Evolutionary conservation across 37 sponge, comb jelly and placozoan genomes (phyloP), one percentile per base, ranked within the genome.

Genomic region (Amphimedon queenslandica): DNA sequence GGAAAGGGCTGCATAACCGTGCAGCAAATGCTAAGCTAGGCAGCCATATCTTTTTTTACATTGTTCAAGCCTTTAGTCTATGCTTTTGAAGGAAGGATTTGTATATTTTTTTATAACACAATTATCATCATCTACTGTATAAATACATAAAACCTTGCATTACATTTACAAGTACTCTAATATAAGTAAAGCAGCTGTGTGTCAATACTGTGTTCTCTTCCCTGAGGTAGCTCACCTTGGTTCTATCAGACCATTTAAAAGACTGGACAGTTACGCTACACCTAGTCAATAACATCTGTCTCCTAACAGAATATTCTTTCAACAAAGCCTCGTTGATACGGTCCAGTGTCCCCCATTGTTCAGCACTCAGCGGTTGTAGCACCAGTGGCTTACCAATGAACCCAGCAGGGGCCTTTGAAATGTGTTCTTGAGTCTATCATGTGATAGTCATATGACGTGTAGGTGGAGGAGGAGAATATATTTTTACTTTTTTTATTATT

Each of bases 141-240:
- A n/a, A n/a, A n/a, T n/a, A n/a, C n/a, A n/a, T n/a, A n/a, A n/a
- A n/a, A n/a, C n/a, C n/a, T n/a, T n/a, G n/a, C n/a, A n/a, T n/a
- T n/a, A n/a, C n/a, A n/a, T n/a, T n/a, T n/a, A n/a, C n/a, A n/a
- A n/a, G n/a, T n/a, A n/a, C n/a, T n/a, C n/a, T n/a, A n/a, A n/a
- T n/a, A n/a, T n/a, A n/a, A n/a, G n/a, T n/a, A n/a, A n/a, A n/a
- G n/a, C n/a, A n/a, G n/a, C n/a, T n/a, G n/a, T n/a, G n/a, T n/a
- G n/a, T n/a, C n/a, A n/a, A n/a, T n/a, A n/a, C n/a, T n/a, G n/a
- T n/a, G n/a, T n/a, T n/a, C n/a, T n/a, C n/a, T n/a, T n/a, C n/a
- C n/a, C n/a, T n/a, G n/a, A n/a, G n/a, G 92, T 92, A 83, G 91
- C n/a, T n/a, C n/a, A 84, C 91, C 84, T 90, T 90, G 2, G 76